Conservation (phyloP, 2,888 invertebrate genomes). For the Lepetodrilus schrolli region DNA sequence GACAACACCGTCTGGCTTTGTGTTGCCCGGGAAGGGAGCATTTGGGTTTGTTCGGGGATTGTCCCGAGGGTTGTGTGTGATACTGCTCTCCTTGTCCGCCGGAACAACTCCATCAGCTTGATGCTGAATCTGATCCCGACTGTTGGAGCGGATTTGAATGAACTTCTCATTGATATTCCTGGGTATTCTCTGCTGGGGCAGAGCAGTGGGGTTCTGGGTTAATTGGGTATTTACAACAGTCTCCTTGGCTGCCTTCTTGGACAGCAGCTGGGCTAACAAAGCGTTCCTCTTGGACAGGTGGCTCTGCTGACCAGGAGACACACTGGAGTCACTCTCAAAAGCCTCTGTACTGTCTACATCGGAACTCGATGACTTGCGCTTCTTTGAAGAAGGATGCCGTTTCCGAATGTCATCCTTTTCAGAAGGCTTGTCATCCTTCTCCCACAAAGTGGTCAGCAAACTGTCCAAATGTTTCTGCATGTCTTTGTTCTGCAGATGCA, state of each 20-base stretch:
- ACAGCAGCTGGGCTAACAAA: constrained; percentile 68
- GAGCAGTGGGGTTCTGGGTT: constrained; percentile 58
- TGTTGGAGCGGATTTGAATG: constrained; percentile 31
- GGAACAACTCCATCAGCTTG: not conserved
- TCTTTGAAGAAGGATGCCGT: constrained; percentile 49
- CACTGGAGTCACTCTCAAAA: constrained; percentile 43
- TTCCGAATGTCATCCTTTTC: constrained; percentile 40
- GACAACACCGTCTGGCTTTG: constrained; percentile 31
- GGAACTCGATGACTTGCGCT: constrained; percentile 54
- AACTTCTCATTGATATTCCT: constrained; percentile 65
- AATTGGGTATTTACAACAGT: constrained; percentile 63
- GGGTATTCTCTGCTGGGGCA: constrained; percentile 79
- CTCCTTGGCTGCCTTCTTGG: constrained; percentile 60
- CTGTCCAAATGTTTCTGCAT: constrained; percentile 51
- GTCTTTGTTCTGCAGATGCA: constrained; percentile 27
- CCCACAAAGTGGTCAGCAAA: constrained; percentile 61
- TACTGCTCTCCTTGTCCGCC: constrained; percentile 29
- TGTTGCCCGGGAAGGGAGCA: constrained; percentile 55
- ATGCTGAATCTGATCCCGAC: not conserved
- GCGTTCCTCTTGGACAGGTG: constrained; percentile 64
- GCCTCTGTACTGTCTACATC: constrained; percentile 58
- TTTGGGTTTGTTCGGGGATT: constrained; percentile 52
- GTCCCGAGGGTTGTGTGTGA: constrained; percentile 51
- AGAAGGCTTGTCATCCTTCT: constrained; percentile 51
- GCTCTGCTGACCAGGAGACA: constrained; percentile 41